These are phyloP conservation scores for Furcula furcula DNA, from an alignment of 2,888 invertebrate species.

Conservation along the genomic window DNA sequence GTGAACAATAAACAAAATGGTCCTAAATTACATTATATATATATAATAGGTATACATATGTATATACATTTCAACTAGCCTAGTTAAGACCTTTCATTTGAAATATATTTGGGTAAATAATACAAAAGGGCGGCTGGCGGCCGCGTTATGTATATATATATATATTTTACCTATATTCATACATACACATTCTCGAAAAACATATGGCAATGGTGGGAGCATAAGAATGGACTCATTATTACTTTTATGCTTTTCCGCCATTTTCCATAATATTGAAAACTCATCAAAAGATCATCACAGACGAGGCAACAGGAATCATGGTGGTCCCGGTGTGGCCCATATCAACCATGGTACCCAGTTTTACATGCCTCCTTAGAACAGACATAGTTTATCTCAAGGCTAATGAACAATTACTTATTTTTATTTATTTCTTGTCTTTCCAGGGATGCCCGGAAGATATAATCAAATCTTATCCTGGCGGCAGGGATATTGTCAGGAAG, in stretches of 20 bases:
- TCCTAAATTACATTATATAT: too few species aligned
- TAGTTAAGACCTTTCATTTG: too few species aligned
- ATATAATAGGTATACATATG: too few species aligned
- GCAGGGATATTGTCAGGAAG: conserved; percentile 17
- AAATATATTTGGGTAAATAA: too few species aligned
- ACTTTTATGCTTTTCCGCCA: not conserved
- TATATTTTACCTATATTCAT: too few species aligned
- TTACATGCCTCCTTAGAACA: not conserved
- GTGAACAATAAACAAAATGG: too few species aligned
- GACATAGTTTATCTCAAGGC: not conserved
- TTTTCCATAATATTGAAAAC: conserved; percentile 5
- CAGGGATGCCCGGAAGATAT: conserved; percentile 4
- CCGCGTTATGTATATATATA: too few species aligned
- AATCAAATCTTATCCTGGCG: conserved; percentile 15
- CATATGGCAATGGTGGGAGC: too few species aligned
- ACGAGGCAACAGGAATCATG: conserved; percentile 4
- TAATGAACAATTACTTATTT: not conserved
- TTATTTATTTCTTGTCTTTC: conserved; percentile 4
- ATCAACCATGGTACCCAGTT: conserved; percentile 7
- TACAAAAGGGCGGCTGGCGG: too few species aligned
- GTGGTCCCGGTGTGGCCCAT: conserved; percentile 7
- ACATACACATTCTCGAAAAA: too few species aligned
- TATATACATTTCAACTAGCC: too few species aligned
- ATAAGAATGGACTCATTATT: too few species aligned
- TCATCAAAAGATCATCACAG: conserved; percentile 3